These are phyloP conservation scores for Liparis tanakae DNA, from an alignment of 2,797 vertebrate species.

Conservation along the genomic window DNA sequence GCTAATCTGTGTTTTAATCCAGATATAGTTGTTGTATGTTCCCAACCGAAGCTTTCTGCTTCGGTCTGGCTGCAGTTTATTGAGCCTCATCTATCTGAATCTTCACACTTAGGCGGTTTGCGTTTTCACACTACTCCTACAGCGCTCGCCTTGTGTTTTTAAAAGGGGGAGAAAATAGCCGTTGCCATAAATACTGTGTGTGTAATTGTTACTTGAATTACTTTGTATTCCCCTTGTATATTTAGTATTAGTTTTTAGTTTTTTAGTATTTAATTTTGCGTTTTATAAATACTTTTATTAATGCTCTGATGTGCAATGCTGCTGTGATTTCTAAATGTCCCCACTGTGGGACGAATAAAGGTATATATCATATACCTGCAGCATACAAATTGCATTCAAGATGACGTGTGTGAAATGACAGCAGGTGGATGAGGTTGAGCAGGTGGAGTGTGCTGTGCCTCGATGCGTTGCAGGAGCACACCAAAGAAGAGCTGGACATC, in stretches of 20 bases:
- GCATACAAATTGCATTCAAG: background rate
- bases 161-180: background rate
- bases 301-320: too few relatives aligned
- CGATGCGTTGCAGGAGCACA: conserved; percentile 86
- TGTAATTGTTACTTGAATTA: conserved; percentile 15
- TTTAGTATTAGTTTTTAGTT: too few relatives aligned
- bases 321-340: too few relatives aligned
- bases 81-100: background rate
- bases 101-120: conserved; percentile 25
- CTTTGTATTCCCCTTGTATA: too few relatives aligned
- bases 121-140: conserved; percentile 37
- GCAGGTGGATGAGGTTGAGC: background rate
- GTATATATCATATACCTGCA: too few relatives aligned
- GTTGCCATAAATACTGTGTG: conserved; percentile 15
- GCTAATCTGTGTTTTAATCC: too few relatives aligned
- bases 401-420: conserved; percentile 8
- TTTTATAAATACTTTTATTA: too few relatives aligned
- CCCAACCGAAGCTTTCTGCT: background rate
- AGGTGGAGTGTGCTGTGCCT: background rate
- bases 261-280: too few relatives aligned
- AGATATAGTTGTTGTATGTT: too few relatives aligned
- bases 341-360: too few relatives aligned
- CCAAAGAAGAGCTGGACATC: conserved; percentile 89
- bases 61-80: background rate
- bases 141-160: background rate